Evolutionary conservation across 2,888 invertebrate species (phyloP), one percentile per base, ranked within the genome.

Genomic region (Papilio demoleus): DNA sequence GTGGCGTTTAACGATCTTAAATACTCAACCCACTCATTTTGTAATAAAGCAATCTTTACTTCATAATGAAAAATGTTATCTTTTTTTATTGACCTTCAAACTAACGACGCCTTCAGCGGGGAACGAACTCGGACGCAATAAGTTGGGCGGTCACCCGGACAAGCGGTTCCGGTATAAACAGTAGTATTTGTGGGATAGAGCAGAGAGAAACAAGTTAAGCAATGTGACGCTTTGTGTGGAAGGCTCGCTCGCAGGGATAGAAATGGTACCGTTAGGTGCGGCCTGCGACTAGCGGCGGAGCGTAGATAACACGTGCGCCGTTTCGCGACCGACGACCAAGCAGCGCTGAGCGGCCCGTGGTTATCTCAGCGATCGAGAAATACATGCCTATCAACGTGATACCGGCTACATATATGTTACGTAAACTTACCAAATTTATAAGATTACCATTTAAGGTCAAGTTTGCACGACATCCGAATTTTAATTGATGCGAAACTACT

Each of bases 281-380:
- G 42, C 9, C 79, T 81, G 83, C 83, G 82, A 85, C 80, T 84
- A 80, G 84, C 81, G 79, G 79, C 79, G 83, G 81, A 81, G 85
- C 85, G 83, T 83, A 82, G 85, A 86, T 87, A 88, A 86, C 85
- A 78, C 80, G 79, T 77, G 73, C 80, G 88, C 89, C 86, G 88
- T 87, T 88, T 80, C 75, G 76, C 79, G 75, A 80, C 79, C 78
- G 80, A 85, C 82, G 83, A 76, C 76, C 76, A 83, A 76, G 76
- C 76, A 76, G 80, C 79, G 38, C 1, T 38, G 38, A 12, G 79
- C 75, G 73, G 75, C 78, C 79, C 73, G 75, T 77, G 79, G 80
- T 78, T 77, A 73, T 74, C 67, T 73, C 70, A 68, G 76, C 79
- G 80, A 79, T 78, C 77, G 69, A 19, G 68, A 19, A 58, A 58